These are phyloP conservation scores for Smutsia gigantea DNA, from an alignment of 2,797 vertebrate species.

Conservation along the genomic window DNA sequence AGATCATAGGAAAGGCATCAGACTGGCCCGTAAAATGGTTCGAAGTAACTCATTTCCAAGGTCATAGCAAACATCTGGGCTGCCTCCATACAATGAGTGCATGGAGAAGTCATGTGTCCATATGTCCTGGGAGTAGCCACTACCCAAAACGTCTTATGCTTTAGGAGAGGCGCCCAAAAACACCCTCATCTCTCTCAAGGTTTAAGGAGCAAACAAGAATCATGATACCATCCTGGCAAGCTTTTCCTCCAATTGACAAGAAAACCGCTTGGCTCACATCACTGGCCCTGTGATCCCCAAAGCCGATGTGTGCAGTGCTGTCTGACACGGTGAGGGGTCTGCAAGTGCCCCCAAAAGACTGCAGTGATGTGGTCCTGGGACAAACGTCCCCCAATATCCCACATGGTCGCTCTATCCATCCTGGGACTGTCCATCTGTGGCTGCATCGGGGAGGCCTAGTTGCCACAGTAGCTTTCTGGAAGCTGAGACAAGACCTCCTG, in stretches of 20 bases:
- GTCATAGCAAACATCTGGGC: neutral
- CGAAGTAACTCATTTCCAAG: neutral
- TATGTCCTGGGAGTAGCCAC: neutral
- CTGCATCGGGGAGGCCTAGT: too few species aligned
- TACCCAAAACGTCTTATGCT: fast-evolving
- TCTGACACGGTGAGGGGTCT: neutral
- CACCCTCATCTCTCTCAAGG: neutral
- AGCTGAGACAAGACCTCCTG: fast-evolving
- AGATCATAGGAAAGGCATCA: neutral
- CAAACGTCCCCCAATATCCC: neutral
- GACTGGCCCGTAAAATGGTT: neutral
- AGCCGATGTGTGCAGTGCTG: neutral
- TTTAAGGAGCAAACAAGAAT: neutral
- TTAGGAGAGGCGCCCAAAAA: neutral
- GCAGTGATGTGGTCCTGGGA: neutral
- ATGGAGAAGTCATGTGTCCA: neutral
- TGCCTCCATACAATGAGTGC: fast-evolving
- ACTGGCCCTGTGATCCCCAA: neutral
- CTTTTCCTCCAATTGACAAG: neutral
- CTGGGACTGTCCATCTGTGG: neutral
- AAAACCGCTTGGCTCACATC: neutral
- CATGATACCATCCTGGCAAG: neutral
- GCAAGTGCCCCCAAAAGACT: neutral
- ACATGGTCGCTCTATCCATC: neutral
- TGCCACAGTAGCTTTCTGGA: neutral